These are phyloP conservation scores for Cerastoderma edule DNA, from an alignment of 2,888 invertebrate species.

Conservation along the genomic window DNA sequence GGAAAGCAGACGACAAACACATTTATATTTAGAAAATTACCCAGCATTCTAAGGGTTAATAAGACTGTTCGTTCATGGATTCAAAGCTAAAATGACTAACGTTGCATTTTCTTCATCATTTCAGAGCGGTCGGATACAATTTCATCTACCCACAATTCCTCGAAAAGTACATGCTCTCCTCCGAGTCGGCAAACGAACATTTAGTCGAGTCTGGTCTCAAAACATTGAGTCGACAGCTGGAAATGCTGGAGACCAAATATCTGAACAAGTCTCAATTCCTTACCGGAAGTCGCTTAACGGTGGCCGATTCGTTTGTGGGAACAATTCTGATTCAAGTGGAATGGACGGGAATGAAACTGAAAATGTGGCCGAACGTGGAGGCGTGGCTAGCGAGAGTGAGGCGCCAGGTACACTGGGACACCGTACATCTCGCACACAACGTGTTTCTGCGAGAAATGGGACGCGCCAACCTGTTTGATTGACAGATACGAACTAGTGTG, in stretches of 20 bases:
- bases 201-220: conserved; percentile 74
- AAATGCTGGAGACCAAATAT: conserved; percentile 75
- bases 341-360: conserved; percentile 76
- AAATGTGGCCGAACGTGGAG: conserved; percentile 77
- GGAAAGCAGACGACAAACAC: too few relatives aligned
- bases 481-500: background rate
- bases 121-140: conserved; percentile 72
- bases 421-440: conserved; percentile 72
- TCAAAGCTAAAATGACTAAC: too few relatives aligned
- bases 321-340: conserved; percentile 73
- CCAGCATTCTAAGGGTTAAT: too few relatives aligned
- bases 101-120: too few relatives aligned
- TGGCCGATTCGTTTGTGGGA: conserved; percentile 76
- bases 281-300: conserved; percentile 69
- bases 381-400: conserved; percentile 72
- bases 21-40: too few relatives aligned
- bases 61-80: too few relatives aligned
- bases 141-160: conserved; percentile 78
- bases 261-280: conserved; percentile 68
- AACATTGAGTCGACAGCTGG: conserved; percentile 69
- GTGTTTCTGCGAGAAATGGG: conserved; percentile 73
- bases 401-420: conserved; percentile 75
- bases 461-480: conserved; percentile 45
- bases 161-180: conserved; percentile 71
- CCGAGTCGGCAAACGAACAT: conserved; percentile 72